Conservation (phyloP, 2,113 vertebrate species). For the Neopipo cinnamomea region DNA sequence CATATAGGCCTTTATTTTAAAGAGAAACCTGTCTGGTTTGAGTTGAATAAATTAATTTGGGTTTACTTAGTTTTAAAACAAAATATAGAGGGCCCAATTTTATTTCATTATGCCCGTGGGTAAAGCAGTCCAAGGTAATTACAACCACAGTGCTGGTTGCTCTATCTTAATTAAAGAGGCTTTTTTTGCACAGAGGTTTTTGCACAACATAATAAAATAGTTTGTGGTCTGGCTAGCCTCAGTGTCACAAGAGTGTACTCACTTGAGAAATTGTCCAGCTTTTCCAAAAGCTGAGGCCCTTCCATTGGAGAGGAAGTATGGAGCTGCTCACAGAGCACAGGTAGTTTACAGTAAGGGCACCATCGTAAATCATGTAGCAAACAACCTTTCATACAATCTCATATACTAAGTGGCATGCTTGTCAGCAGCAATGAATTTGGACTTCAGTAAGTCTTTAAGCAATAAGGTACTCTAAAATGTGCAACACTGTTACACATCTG, state of each 20-base stretch:
- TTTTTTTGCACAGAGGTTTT: constrained; percentile 39
- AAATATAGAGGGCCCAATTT: constrained; percentile 59
- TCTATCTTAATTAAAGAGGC: constrained; percentile 66
- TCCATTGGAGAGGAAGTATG: neutral
- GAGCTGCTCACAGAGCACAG: neutral
- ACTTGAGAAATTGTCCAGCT: constrained; percentile 38
- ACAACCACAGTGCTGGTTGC: constrained; percentile 28
- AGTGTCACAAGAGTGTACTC: constrained; percentile 47
- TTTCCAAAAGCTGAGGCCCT: constrained; percentile 50
- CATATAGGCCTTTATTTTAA: constrained; percentile 56
- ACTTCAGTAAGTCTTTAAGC: constrained; percentile 26
- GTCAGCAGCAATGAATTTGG: constrained; percentile 40
- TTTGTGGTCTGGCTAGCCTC: constrained; percentile 59
- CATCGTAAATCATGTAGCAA: neutral
- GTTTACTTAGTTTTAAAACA: constrained; percentile 68
- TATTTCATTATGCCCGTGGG: constrained; percentile 60
- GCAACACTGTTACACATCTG: neutral
- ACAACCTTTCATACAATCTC: neutral
- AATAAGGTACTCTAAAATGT: neutral
- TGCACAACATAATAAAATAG: constrained; percentile 58
- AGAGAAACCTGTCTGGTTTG: constrained; percentile 65
- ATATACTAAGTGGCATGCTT: neutral
- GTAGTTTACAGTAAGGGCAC: constrained; percentile 38
- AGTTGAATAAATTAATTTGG: constrained; percentile 62
- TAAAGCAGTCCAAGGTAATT: constrained; percentile 55